Evolutionary conservation across 2,113 vertebrate genomes (phyloP).

Genomic region (Hippocampus zosterae): DNA sequence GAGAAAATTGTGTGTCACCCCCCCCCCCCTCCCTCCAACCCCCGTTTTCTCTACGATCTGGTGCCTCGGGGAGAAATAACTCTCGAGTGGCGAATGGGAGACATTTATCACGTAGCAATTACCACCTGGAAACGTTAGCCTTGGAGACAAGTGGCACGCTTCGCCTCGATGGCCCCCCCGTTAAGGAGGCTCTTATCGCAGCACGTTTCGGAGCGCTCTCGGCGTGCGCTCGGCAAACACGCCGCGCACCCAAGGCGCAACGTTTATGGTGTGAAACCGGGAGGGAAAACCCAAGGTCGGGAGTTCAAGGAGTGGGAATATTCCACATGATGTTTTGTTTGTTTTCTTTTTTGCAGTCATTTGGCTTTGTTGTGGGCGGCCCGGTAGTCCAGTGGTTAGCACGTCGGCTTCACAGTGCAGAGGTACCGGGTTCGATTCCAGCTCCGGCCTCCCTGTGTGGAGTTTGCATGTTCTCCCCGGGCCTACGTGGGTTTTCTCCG

Average conservation of each 20-base stretch:
- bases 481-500: too few species aligned
- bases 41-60: neutral
- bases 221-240: neutral
- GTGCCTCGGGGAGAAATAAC: neutral
- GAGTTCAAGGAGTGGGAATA: neutral
- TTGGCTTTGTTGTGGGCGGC: neutral
- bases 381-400: too few species aligned
- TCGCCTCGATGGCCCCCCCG: neutral
- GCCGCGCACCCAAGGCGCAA: neutral
- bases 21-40: too few species aligned
- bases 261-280: neutral
- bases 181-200: neutral
- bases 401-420: too few species aligned
- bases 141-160: neutral
- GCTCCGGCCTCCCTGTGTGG: too few species aligned
- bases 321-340: neutral
- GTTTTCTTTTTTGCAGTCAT: neutral
- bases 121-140: neutral
- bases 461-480: too few species aligned
- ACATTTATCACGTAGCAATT: slow-evolving; percentile 9
- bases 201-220: neutral
- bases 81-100: neutral
- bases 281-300: neutral
- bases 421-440: too few species aligned
- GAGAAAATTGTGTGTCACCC: neutral